These are phyloP conservation scores for Pasiphila rectangulata DNA, from an alignment of 2,888 invertebrate species.

Conservation along the genomic window DNA sequence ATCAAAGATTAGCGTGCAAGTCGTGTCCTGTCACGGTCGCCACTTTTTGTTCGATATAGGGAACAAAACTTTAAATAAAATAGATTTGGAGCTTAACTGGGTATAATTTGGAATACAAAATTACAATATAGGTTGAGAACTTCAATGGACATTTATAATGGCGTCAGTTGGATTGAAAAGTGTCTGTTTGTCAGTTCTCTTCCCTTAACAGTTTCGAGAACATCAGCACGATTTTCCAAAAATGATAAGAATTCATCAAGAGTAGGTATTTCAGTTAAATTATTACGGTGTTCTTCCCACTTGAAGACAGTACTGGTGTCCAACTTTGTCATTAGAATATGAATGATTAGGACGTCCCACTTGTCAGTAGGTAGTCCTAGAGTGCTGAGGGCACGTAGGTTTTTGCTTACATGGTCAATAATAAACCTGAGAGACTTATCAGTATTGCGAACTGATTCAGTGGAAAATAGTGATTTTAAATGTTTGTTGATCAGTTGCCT, in stretches of 20 bases:
- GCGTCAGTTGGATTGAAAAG: background rate
- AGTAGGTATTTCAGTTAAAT: conserved; percentile 21
- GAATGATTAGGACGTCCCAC: conserved; percentile 25
- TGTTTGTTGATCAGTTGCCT: conserved; percentile 32
- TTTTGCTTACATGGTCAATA: conserved; percentile 35
- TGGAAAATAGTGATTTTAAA: conserved; percentile 30
- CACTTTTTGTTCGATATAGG: too few species aligned
- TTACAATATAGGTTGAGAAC: too few species aligned
- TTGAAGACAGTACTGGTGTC: conserved; percentile 9
- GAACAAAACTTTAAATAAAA: too few species aligned
- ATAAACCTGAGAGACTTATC: conserved; percentile 29
- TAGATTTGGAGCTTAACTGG: too few species aligned
- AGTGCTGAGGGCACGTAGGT: conserved; percentile 27
- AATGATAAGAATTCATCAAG: conserved; percentile 33
- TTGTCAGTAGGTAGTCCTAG: conserved; percentile 24
- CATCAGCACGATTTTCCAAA: conserved; percentile 32
- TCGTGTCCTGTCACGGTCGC: too few species aligned
- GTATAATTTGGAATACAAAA: too few species aligned
- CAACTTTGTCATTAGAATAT: conserved; percentile 11
- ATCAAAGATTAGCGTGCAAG: too few species aligned
- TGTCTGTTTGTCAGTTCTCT: conserved; percentile 20
- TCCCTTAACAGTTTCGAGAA: conserved; percentile 33
- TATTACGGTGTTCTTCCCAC: conserved; percentile 22
- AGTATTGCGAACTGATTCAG: conserved; percentile 27
- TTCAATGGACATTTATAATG: too few species aligned